Percentiles rank a stretch among this genome's conserved stretches.
These are phyloP conservation scores for Nerophis ophidion DNA, from an alignment of 2,113 vertebrate species.

Conservation along the genomic window DNA sequence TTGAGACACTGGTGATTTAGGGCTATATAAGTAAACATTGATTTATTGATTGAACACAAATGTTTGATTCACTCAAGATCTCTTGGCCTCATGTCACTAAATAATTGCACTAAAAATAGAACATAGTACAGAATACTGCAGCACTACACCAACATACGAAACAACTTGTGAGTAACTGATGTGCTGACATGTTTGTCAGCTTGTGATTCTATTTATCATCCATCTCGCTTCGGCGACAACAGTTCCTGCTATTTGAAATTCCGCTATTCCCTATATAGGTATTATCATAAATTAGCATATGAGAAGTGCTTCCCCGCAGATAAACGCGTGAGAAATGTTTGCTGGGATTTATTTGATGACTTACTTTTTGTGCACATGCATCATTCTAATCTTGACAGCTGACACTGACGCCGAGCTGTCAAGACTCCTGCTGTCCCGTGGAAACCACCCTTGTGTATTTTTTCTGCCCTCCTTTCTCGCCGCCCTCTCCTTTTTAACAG, in stretches of 20 bases:
- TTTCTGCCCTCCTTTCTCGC: no score
- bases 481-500: no score
- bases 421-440: no score
- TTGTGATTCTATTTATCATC: background rate
- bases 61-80: background rate
- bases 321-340: background rate
- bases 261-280: background rate
- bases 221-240: background rate
- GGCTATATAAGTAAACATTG: no score
- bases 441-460: no score
- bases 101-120: background rate
- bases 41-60: no score
- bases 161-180: background rate
- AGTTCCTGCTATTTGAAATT: background rate
- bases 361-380: background rate
- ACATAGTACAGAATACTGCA: no score
- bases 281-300: slow-evolving; percentile 7
- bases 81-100: background rate
- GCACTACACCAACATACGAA: background rate
- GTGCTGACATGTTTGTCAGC: background rate
- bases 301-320: background rate
- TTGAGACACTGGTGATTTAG: no score
- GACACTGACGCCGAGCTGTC: background rate
- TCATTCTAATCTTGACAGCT: background rate
- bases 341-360: background rate